Evolutionary conservation across 2,888 invertebrate genomes (phyloP).

Genomic region (Agrilus mali): DNA sequence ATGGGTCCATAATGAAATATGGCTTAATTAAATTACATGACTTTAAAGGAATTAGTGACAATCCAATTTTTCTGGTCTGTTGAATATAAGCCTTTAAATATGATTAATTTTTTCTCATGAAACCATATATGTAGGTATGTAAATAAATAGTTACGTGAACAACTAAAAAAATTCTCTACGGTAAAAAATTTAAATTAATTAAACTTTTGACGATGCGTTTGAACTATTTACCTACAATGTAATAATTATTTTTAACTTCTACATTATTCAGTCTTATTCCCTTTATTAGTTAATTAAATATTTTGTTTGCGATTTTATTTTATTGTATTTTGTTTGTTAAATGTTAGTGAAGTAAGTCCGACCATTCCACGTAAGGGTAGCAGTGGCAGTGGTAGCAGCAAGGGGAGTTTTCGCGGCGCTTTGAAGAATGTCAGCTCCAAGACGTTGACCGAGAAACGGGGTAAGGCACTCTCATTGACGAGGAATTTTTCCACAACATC

Average conservation of each 20-base stretch:
- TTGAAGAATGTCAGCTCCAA: constrained; percentile 35
- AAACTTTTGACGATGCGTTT: too few species aligned
- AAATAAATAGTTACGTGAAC: neutral
- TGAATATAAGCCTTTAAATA: too few species aligned
- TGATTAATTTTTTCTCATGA: too few species aligned
- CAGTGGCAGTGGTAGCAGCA: constrained; percentile 24
- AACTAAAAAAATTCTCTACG: neutral
- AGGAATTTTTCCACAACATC: constrained; percentile 34
- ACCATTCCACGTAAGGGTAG: constrained; percentile 32
- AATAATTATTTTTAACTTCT: neutral
- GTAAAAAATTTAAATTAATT: too few species aligned
- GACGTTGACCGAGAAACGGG: constrained; percentile 38
- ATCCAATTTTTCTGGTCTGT: too few species aligned
- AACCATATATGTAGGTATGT: too few species aligned
- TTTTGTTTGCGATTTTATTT: neutral
- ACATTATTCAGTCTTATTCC: too few species aligned
- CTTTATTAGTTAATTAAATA: neutral
- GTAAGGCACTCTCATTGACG: constrained; percentile 42
- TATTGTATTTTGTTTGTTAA: constrained; percentile 3
- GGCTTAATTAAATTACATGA: neutral
- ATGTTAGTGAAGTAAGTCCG: constrained; percentile 26
- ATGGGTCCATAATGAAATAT: neutral
- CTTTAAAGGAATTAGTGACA: too few species aligned
- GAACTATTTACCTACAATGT: too few species aligned
- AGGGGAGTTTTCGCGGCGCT: constrained; percentile 34